Conservation (phyloP, 2,888 invertebrate genomes). For the Melangyna quadrimaculata region DNA sequence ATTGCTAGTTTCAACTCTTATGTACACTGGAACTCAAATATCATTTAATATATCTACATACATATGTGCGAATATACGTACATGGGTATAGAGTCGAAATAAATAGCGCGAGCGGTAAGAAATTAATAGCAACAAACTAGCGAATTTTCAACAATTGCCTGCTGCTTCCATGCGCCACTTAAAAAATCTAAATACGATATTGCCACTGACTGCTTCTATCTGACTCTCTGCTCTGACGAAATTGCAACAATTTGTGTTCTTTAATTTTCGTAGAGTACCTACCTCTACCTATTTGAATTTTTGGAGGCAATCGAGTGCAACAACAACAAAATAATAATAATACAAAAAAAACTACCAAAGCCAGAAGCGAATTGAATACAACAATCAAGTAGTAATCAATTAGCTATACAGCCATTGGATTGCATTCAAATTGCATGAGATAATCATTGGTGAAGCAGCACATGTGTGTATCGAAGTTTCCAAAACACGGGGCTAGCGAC, state of each 20-base stretch:
- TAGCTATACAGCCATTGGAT: conserved; percentile 62
- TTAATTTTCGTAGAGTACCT: neutral
- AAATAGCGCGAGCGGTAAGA: conserved; percentile 32
- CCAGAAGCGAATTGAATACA: conserved; percentile 49
- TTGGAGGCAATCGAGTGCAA: conserved; percentile 39
- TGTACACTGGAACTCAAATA: conserved; percentile 4
- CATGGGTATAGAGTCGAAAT: neutral
- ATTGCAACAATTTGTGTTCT: conserved; percentile 55
- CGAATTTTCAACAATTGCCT: conserved; percentile 42
- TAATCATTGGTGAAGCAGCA: conserved; percentile 44
- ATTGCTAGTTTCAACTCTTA: conserved; percentile 53
- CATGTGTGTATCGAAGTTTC: neutral
- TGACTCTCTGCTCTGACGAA: conserved; percentile 34
- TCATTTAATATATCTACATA: neutral
- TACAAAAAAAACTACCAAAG: neutral
- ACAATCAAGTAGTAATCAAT: conserved; percentile 69
- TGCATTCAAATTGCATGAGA: conserved; percentile 71
- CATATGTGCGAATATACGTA: neutral
- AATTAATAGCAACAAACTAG: conserved; percentile 48
- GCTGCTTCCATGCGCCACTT: conserved; percentile 39
- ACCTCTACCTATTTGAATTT: neutral
- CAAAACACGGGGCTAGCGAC: neutral
- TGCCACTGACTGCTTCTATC: neutral
- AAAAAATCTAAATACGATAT: neutral
- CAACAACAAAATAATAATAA: conserved; percentile 2